These are phyloP conservation scores for Abramis brama DNA, from an alignment of 2,113 vertebrate genomes.

Conservation along the genomic window DNA sequence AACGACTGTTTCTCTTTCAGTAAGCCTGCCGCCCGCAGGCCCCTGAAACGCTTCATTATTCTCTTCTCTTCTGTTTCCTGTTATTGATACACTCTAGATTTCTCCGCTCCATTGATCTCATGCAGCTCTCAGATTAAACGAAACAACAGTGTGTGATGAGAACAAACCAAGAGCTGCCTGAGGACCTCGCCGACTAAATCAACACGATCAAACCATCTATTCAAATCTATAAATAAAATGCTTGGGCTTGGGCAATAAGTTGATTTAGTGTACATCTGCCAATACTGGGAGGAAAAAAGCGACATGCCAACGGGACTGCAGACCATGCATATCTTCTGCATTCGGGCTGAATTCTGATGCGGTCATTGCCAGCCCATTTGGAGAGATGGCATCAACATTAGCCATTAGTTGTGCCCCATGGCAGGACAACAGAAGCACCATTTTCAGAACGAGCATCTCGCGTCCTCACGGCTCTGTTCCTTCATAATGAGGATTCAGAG, in stretches of 20 bases:
- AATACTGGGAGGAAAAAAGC: neutral
- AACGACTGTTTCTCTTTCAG: slow-evolving; percentile 73
- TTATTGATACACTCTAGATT: slow-evolving; percentile 78
- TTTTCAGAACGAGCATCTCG: slow-evolving; percentile 74
- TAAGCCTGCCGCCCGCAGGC: slow-evolving; percentile 76
- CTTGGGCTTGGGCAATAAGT: slow-evolving; percentile 2
- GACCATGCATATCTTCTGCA: neutral
- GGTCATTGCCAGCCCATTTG: slow-evolving; percentile 65
- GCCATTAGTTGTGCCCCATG: slow-evolving; percentile 77
- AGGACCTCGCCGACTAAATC: slow-evolving; percentile 20
- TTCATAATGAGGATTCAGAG: slow-evolving; percentile 76
- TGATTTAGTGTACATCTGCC: slow-evolving; percentile 30
- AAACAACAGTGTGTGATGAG: slow-evolving; percentile 64
- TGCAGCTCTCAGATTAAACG: slow-evolving; percentile 77
- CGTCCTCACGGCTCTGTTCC: slow-evolving; percentile 74
- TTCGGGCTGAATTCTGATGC: slow-evolving; percentile 52
- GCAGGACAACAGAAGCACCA: slow-evolving; percentile 73
- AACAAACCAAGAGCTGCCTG: slow-evolving; percentile 8
- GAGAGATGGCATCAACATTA: slow-evolving; percentile 69
- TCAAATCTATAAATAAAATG: slow-evolving; percentile 50
- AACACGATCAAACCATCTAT: slow-evolving; percentile 49
- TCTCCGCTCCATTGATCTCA: slow-evolving; percentile 70
- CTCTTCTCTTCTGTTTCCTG: slow-evolving; percentile 77
- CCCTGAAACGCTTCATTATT: slow-evolving; percentile 81
- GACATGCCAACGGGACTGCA: neutral